Percentiles rank a stretch among this genome's conserved stretches.
phyloP scores from a whole-genome alignment of 2,113 vertebrate species.

The Sinocyclocheilus grahami region DNA sequence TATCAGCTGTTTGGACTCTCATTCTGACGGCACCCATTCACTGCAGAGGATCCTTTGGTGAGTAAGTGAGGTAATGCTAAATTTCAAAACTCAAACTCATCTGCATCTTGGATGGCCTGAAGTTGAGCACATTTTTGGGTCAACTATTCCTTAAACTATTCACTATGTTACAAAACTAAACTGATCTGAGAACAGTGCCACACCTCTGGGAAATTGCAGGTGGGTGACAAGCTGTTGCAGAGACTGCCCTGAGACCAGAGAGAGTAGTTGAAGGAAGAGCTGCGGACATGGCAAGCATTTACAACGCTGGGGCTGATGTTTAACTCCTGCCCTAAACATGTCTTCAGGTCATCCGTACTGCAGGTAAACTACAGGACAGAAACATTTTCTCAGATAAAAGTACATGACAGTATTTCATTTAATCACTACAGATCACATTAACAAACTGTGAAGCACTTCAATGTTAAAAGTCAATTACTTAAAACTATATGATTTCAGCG shows the following conservation, averaged over 20 bases:
- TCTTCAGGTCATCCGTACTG: constrained; percentile 83
- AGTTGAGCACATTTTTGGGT: no score
- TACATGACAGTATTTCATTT: background rate
- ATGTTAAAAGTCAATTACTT: background rate
- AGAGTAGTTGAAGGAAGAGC: constrained; percentile 83
- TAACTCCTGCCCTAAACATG: constrained; percentile 83
- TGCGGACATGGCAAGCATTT: constrained; percentile 83
- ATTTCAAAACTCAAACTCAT: no score
- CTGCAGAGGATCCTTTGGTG: no score
- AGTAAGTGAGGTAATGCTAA: no score
- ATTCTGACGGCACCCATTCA: no score
- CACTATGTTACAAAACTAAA: background rate
- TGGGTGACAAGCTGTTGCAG: constrained; percentile 79
- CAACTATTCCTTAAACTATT: no score
- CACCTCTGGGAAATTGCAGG: constrained; percentile 98
- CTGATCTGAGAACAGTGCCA: background rate
- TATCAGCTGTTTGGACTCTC: no score
- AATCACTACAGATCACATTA: background rate
- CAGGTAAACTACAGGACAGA: constrained; percentile 85
- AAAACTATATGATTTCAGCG: background rate
- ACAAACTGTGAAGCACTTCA: background rate
- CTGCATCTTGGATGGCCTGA: no score
- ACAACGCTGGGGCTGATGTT: constrained; percentile 81
- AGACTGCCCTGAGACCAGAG: constrained; percentile 76
- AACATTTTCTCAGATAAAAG: background rate